Percentiles rank a stretch among this genome's conserved stretches.
These are phyloP conservation scores for Ranitomeya variabilis DNA, from an alignment of 2,113 vertebrate genomes.

Conservation along the genomic window DNA sequence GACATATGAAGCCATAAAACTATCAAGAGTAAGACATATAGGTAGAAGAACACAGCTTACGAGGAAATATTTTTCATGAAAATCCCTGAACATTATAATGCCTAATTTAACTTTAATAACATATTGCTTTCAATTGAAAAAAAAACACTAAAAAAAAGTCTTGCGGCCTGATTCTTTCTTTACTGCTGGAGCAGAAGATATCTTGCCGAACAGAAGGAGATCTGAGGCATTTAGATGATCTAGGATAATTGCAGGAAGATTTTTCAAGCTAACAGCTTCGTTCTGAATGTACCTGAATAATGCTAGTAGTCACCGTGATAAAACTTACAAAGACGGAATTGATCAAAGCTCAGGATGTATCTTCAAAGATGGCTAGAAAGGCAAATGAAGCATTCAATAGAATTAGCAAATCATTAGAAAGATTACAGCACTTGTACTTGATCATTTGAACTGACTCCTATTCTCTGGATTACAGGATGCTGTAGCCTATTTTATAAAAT, in stretches of 20 bases:
- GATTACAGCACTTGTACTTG: background rate
- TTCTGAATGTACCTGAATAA: background rate
- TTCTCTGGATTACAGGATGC: background rate
- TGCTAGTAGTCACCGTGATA: background rate
- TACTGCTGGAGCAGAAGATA: background rate
- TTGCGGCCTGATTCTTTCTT: background rate
- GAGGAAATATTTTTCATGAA: slow-evolving; percentile 48
- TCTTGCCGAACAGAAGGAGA: background rate
- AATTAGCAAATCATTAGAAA: slow-evolving; percentile 8
- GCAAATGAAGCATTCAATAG: slow-evolving; percentile 19
- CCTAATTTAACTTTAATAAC: slow-evolving; percentile 50
- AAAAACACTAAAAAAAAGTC: background rate
- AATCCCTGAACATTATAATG: slow-evolving; percentile 54
- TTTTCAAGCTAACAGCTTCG: no score
- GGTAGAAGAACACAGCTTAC: background rate
- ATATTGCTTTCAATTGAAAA: slow-evolving; percentile 11
- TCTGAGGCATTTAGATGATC: background rate
- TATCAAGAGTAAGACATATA: slow-evolving; percentile 43
- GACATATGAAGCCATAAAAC: slow-evolving; percentile 44
- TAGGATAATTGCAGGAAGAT: background rate
- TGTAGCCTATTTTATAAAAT: background rate
- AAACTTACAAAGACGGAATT: slow-evolving; percentile 3
- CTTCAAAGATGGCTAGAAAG: background rate
- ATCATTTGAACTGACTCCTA: background rate
- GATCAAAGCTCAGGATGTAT: slow-evolving; percentile 7